phyloP scores from a whole-genome alignment of 2,113 vertebrate genomes.

The Silurus asotus region DNA sequence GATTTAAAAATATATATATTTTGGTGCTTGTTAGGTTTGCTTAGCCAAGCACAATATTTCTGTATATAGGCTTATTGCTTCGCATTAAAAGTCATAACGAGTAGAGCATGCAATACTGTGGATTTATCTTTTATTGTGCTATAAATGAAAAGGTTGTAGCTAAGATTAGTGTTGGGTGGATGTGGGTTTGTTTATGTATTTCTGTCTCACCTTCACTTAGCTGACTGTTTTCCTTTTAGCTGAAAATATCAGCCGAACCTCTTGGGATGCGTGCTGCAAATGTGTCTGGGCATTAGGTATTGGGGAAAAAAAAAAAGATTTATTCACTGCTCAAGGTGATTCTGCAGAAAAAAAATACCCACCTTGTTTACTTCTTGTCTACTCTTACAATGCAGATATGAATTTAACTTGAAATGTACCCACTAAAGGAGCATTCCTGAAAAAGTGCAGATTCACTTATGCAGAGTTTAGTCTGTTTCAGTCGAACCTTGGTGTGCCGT shows the following conservation, averaged over 20 bases:
- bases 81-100: neutral
- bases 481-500: neutral
- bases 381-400: neutral
- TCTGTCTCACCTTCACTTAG: neutral
- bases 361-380: neutral
- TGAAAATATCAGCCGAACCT: conserved; percentile 14
- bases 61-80: neutral
- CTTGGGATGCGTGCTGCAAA: conserved; percentile 12
- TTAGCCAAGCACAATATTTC: neutral
- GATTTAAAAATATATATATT: neutral
- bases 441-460: neutral
- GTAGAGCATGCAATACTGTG: neutral
- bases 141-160: neutral
- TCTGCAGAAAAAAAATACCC: neutral
- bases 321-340: neutral
- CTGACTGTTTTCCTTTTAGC: neutral
- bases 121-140: neutral
- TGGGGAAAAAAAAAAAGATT: neutral
- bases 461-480: neutral
- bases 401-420: neutral
- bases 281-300: neutral
- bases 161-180: neutral
- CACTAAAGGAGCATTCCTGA: neutral
- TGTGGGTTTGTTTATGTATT: neutral
- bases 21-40: neutral